These are phyloP conservation scores for Copidosoma floridanum DNA, from an alignment of 1,140 invertebrate genomes.

Conservation along the genomic window DNA sequence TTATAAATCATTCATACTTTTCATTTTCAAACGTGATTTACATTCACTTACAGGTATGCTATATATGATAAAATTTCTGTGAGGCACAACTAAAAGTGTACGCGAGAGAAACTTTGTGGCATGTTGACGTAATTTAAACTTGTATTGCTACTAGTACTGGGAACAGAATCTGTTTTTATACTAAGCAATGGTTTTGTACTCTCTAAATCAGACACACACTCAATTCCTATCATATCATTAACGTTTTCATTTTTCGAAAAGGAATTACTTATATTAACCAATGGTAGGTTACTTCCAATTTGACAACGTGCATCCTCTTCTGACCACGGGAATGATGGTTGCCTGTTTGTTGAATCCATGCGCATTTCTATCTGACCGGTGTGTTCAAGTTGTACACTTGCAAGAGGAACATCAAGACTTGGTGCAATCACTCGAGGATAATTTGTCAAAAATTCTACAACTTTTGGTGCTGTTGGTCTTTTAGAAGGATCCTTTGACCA, in stretches of 20 bases:
- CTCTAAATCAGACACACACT: constrained; percentile 24
- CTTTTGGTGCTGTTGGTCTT: constrained; percentile 72
- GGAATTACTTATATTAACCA: no score
- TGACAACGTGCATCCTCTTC: constrained; percentile 2
- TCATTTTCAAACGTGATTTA: no score
- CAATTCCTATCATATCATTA: constrained; percentile 1
- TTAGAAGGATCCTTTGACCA: constrained; percentile 71
- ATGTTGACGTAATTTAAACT: constrained; percentile 22
- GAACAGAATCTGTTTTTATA: background rate
- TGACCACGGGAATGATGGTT: constrained; percentile 48
- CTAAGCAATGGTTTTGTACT: constrained; percentile 33
- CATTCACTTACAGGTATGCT: constrained; percentile 11
- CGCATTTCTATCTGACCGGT: constrained; percentile 60
- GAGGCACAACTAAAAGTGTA: constrained; percentile 4
- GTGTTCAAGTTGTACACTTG: constrained; percentile 69
- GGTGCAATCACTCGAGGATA: constrained; percentile 76
- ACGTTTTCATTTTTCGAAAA: background rate
- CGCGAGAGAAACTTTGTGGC: background rate
- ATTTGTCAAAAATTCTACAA: constrained; percentile 76
- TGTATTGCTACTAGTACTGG: no score
- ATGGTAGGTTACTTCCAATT: background rate
- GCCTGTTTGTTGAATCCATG: constrained; percentile 46
- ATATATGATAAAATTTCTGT: background rate
- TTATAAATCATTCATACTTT: no score
- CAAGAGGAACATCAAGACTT: constrained; percentile 73